These are phyloP conservation scores for Meandrina meandrites DNA, from an alignment of 92 coral and sea anemone genomes.

Conservation along the genomic window DNA sequence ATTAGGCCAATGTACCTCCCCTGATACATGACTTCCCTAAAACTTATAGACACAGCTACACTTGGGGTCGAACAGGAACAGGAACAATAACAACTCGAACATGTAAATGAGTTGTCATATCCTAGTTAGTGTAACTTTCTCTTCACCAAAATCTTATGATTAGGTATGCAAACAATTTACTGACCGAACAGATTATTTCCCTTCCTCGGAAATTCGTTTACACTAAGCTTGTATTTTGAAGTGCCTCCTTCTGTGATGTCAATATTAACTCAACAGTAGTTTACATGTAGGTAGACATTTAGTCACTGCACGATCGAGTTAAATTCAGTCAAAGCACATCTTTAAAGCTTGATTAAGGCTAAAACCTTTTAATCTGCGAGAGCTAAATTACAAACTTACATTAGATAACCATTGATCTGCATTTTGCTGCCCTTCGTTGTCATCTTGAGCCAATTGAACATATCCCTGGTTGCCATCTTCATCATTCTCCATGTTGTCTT, in stretches of 20 bases:
- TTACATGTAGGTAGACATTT: not conserved
- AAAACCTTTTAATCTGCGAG: not conserved
- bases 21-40: too few species aligned
- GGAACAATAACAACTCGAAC: too few species aligned
- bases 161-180: not conserved
- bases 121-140: too few species aligned
- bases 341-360: not conserved
- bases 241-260: not conserved
- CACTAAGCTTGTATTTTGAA: not conserved
- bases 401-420: constrained; percentile 22
- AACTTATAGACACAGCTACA: too few species aligned
- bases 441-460: constrained; percentile 73
- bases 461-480: constrained; percentile 60
- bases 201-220: not conserved
- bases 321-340: too few species aligned
- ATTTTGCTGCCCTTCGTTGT: constrained; percentile 42
- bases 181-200: not conserved
- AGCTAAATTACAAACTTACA: constrained; percentile 2
- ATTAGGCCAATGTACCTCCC: not conserved
- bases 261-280: not conserved
- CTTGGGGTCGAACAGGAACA: too few species aligned
- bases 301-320: too few species aligned
- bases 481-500: constrained; percentile 53
- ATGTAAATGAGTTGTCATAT: too few species aligned
- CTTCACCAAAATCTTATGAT: too few species aligned